Conservation (phyloP, 2,888 invertebrate genomes). For the Galeopsomyia nigrocyanea region DNA sequence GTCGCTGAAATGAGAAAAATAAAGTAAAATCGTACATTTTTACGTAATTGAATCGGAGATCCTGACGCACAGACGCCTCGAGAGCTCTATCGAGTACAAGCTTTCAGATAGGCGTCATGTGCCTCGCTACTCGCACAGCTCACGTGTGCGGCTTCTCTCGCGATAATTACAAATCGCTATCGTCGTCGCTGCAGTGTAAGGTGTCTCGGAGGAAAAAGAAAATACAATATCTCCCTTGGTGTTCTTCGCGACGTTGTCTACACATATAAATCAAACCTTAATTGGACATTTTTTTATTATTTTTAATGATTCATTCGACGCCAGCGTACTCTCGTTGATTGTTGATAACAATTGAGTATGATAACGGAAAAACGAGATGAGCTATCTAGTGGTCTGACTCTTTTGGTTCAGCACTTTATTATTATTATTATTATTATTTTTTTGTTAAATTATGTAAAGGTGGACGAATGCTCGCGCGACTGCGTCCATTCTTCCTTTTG, state of each 20-base stretch:
- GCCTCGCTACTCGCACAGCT: neutral
- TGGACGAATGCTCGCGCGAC: constrained; percentile 43
- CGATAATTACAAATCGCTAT: neutral
- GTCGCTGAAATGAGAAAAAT: constrained; percentile 33
- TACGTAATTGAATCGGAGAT: neutral
- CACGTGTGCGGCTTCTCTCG: neutral
- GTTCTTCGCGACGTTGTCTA: neutral
- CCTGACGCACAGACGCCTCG: no score
- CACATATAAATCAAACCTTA: constrained; percentile 31
- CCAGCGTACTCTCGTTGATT: neutral
- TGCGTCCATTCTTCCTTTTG: constrained; percentile 19
- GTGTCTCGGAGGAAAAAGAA: constrained; percentile 1
- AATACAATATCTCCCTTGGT: neutral
- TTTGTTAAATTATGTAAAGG: constrained; percentile 13
- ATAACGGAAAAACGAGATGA: constrained; percentile 9
- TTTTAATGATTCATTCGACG: neutral
- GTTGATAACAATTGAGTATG: constrained; percentile 6
- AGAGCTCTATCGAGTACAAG: no score
- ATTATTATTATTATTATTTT: constrained; percentile 22
- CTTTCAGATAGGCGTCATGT: constrained; percentile 1
- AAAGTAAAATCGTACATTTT: constrained; percentile 20
- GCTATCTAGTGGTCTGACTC: constrained; percentile 11
- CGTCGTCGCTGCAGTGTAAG: no score
- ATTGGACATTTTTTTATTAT: constrained; percentile 15
- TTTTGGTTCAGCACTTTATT: constrained; percentile 33